A percentile compares a stretch with the other conserved stretches of the same genome.
Conservation (phyloP, 2,113 vertebrate species). For the Arizona elegans region DNA sequence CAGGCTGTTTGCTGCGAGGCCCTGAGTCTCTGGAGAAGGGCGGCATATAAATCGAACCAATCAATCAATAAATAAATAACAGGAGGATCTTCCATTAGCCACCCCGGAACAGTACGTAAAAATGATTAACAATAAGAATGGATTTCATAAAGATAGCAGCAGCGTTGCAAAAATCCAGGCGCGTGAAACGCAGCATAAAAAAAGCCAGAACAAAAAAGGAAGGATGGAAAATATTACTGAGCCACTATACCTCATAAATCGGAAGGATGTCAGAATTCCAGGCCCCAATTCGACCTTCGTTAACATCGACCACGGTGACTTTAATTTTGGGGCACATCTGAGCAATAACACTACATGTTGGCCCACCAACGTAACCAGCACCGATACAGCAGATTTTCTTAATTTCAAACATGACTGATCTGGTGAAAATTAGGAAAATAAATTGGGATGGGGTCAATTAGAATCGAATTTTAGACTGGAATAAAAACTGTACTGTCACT, state of each 20-base stretch:
- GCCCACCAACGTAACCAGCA: slow-evolving; percentile 95
- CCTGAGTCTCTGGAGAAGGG: no score
- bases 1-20: no score
- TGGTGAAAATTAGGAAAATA: slow-evolving; percentile 22
- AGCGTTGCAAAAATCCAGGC: not conserved
- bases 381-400: slow-evolving; percentile 97
- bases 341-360: slow-evolving; percentile 95
- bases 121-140: not conserved
- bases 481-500: no score
- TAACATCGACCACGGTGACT: slow-evolving; percentile 90
- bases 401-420: slow-evolving; percentile 85
- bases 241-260: slow-evolving; percentile 88
- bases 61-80: no score
- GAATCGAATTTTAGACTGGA: no score
- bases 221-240: not conserved
- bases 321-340: slow-evolving; percentile 91
- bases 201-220: not conserved
- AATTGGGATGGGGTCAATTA: not conserved
- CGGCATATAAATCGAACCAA: no score
- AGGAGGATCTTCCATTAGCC: not conserved
- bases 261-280: slow-evolving; percentile 95
- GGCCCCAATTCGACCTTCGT: slow-evolving; percentile 91
- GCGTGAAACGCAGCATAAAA: not conserved
- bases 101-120: not conserved
- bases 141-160: not conserved